Conservation (phyloP, 2,113 vertebrate genomes). For the Catharus bicknelli region DNA sequence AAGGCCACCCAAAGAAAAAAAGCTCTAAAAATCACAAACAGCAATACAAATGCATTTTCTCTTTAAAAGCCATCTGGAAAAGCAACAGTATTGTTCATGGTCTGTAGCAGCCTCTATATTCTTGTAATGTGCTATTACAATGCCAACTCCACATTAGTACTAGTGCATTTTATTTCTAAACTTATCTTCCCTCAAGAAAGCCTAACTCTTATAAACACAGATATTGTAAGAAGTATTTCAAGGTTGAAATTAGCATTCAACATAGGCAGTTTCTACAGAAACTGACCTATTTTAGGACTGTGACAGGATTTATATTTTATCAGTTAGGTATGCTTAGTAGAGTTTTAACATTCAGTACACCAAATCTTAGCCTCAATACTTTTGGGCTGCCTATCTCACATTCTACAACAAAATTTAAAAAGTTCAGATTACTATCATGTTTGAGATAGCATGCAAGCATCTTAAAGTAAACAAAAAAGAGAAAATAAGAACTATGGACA, state of each 20-base stretch:
- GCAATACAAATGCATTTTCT: constrained; percentile 40
- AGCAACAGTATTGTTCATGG: constrained; percentile 39
- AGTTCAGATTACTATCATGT: constrained; percentile 11
- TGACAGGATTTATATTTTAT: constrained; percentile 39
- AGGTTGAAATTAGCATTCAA: neutral
- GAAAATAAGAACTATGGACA: constrained; percentile 29
- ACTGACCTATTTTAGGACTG: constrained; percentile 24
- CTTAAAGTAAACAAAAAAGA: constrained; percentile 60
- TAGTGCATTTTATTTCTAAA: neutral
- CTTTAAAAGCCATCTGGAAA: constrained; percentile 61
- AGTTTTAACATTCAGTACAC: constrained; percentile 29
- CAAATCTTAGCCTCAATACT: neutral
- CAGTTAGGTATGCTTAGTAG: neutral
- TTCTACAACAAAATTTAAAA: neutral
- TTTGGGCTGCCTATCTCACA: neutral
- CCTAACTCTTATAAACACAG: neutral
- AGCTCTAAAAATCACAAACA: constrained; percentile 33
- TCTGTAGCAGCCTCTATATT: constrained; percentile 27
- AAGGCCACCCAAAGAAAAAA: constrained; percentile 23
- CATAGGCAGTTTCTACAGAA: constrained; percentile 8
- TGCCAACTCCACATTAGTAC: neutral
- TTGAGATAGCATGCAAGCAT: constrained; percentile 31
- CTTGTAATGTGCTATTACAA: neutral
- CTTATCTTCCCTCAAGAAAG: neutral
- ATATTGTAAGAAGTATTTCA: neutral